Conservation (phyloP, 2,797 vertebrate genomes). For the Halcyon smyrnensis region DNA sequence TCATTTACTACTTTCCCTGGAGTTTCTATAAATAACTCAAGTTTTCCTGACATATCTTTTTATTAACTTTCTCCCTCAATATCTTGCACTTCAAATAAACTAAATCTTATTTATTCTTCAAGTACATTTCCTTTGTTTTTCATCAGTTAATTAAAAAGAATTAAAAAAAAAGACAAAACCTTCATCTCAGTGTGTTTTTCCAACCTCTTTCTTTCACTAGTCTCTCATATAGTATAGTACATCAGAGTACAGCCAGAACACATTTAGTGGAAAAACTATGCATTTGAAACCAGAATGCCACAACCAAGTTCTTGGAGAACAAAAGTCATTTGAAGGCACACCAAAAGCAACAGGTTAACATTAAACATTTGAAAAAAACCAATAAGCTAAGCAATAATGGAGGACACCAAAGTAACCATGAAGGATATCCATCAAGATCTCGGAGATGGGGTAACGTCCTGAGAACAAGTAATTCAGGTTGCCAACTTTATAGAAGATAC, state of each 20-base stretch:
- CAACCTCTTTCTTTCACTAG: neutral
- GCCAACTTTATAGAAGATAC: neutral
- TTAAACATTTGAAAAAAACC: neutral
- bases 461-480: neutral
- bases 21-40: neutral
- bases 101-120: slow-evolving; percentile 41
- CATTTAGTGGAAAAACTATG: neutral
- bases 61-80: slow-evolving; percentile 21
- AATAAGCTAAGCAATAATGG: neutral
- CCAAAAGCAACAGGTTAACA: neutral
- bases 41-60: neutral
- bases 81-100: slow-evolving; percentile 38
- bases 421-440: neutral
- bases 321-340: neutral
- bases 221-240: neutral
- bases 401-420: neutral
- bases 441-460: neutral
- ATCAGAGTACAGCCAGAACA: neutral
- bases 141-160: slow-evolving; percentile 55
- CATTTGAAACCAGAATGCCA: neutral
- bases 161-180: neutral
- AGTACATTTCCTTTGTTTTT: neutral
- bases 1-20: neutral
- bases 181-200: neutral
- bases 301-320: neutral